Conservation (phyloP, 2,113 vertebrate species). For the Aegithalos caudatus region DNA sequence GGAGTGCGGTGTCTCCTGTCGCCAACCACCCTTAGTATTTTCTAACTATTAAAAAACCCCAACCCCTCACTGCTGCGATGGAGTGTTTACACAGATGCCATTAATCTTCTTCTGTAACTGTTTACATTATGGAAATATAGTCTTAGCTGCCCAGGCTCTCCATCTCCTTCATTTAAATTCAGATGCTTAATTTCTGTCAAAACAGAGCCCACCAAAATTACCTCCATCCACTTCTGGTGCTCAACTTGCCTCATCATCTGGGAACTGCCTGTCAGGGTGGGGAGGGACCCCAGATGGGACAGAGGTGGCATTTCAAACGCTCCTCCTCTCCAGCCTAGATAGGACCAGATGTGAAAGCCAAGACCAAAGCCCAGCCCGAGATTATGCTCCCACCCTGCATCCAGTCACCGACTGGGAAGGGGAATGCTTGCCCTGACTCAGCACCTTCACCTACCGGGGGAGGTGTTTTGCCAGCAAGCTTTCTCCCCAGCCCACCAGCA, state of each 20-base stretch:
- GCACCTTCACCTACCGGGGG: not conserved
- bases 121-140: conserved; percentile 16
- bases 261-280: not conserved
- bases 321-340: not conserved
- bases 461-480: not conserved
- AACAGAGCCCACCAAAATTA: conserved; percentile 24
- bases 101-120: conserved; percentile 3
- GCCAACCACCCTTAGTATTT: not conserved
- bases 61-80: fast-evolving
- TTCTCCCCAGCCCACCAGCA: not conserved
- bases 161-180: not conserved
- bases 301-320: not conserved
- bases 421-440: not conserved
- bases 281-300: not conserved
- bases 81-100: conserved; percentile 37
- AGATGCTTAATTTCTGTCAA: conserved; percentile 33
- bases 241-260: not conserved
- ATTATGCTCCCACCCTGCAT: not conserved
- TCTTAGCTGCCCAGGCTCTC: not conserved
- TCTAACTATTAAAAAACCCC: not conserved
- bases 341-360: not conserved
- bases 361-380: not conserved
- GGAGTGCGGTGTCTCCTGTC: not conserved
- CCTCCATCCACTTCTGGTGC: not conserved
- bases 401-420: no score